Base-by-base conservation (phyloP, 1,140 invertebrate genomes). In the Camponotus pennsylvanicus region DNA sequence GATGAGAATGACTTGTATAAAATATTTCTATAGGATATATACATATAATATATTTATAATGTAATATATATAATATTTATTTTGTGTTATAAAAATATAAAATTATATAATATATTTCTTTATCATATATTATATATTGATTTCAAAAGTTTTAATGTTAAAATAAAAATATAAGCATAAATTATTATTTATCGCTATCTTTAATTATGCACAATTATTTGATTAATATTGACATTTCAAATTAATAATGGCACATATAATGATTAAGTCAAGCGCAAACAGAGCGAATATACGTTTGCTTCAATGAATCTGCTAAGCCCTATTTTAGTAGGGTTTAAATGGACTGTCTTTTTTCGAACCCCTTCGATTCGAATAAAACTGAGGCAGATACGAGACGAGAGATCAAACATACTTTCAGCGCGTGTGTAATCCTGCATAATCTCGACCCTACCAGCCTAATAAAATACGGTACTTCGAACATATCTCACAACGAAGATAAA, bases 361-460 rank as follows among this genome's bases (percentile, higher is more conserved):
- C 52, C 55, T 84, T 42, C 34, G 63, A 80, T 40, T 42, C 70
- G 27, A 73, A 90, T 78, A 77, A 85, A 85, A 64, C 77, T 45
- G 37, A 86, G 57, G 34, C 63, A 55, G 34, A 73, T 18, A 78
- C 49, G 13, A 61, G 75, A 88, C 86, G 69, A 64, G 66, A 88
- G 88, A 91, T 92, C 88, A 91, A 93, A 93, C 87, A 71, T 89
- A 89, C 86, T 92, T 82, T 67, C 85, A 86, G 82, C 61, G 83
- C 63, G 75, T 84, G 11, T 91, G 91, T 93, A 93, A 93, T 93
- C 92, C 92, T 75, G 89, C 82, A 73, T 93, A 92, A 92, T 87
- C 91, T 90, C 80, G 69, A 2, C 89, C 91, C 90, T 88, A 89
- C 67, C 59, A 83, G 78, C 57, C 76, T 73, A 92, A 91, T 92